Evolutionary conservation across 64 coral and sea anemone genomes (phyloP).

Genomic region (Catalaphyllia jardinei): DNA sequence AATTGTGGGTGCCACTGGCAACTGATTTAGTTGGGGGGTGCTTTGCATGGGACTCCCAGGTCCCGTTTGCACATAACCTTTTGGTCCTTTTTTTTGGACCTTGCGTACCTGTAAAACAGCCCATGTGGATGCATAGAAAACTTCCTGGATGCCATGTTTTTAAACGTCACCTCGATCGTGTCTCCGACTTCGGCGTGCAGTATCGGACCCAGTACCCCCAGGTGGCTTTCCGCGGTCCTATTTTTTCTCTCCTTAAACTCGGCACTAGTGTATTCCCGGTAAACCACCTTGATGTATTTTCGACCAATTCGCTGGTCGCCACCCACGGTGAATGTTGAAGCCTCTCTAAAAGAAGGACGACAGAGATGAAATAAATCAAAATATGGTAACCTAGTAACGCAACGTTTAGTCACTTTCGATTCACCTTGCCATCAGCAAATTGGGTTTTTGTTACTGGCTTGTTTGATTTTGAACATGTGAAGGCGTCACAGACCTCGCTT

Average conservation of each 20-base stretch:
- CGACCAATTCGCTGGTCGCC: conserved; percentile 64
- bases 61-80: no score
- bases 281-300: conserved; percentile 76
- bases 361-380: background rate
- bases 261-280: conserved; percentile 49
- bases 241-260: conserved; percentile 29
- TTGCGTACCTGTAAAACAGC: conserved; percentile 72
- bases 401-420: no score
- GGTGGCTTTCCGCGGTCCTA: conserved; percentile 35
- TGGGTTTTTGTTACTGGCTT: no score
- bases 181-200: conserved; percentile 87
- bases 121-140: conserved; percentile 88
- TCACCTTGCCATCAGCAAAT: no score
- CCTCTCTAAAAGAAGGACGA: conserved; percentile 30
- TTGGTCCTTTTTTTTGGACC: no score
- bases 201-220: conserved; percentile 77
- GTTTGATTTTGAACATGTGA: no score
- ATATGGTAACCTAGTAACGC: background rate
- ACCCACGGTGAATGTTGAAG: conserved; percentile 44
- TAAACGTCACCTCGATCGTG: conserved; percentile 74
- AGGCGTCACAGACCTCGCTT: no score
- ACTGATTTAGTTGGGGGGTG: no score
- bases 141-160: conserved; percentile 51
- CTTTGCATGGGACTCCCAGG: no score
- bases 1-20: no score